These are phyloP conservation scores for Oncopeltus fasciatus DNA, from an alignment of 1,140 invertebrate species.

Conservation along the genomic window DNA sequence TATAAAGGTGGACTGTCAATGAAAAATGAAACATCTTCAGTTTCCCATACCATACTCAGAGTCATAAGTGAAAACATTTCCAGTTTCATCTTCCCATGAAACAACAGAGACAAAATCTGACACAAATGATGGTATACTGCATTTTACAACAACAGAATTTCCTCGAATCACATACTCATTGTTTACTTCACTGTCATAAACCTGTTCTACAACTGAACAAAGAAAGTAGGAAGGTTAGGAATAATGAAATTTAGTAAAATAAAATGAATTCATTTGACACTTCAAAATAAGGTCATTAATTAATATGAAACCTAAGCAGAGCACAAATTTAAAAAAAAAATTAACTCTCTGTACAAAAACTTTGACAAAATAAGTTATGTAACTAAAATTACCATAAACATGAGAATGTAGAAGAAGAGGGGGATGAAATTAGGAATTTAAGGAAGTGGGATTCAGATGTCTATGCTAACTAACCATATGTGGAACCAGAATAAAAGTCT, in stretches of 20 bases:
- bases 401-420: no score
- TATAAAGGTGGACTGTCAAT: not conserved
- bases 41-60: not conserved
- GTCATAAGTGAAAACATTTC: not conserved
- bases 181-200: conserved; percentile 79
- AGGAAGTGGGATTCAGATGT: no score
- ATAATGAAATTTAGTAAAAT: not conserved
- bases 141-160: conserved; percentile 84
- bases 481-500: conserved; percentile 18
- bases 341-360: no score
- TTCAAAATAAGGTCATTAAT: no score
- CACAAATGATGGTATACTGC: conserved; percentile 82
- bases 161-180: conserved; percentile 87
- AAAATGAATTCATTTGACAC: no score
- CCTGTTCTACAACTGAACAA: conserved; percentile 63
- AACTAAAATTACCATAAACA: no score
- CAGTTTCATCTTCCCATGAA: conserved; percentile 66
- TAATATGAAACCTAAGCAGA: no score
- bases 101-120: conserved; percentile 78
- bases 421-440: no score
- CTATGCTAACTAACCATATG: conserved; percentile 20
- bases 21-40: not conserved
- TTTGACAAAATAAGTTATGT: no score
- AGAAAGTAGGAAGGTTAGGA: not conserved
- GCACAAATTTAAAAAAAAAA: no score